These are phyloP conservation scores for Sanderia malayensis DNA, from an alignment of 30 jellyfish, hydroid and myxozoan genomes.

Conservation along the genomic window DNA sequence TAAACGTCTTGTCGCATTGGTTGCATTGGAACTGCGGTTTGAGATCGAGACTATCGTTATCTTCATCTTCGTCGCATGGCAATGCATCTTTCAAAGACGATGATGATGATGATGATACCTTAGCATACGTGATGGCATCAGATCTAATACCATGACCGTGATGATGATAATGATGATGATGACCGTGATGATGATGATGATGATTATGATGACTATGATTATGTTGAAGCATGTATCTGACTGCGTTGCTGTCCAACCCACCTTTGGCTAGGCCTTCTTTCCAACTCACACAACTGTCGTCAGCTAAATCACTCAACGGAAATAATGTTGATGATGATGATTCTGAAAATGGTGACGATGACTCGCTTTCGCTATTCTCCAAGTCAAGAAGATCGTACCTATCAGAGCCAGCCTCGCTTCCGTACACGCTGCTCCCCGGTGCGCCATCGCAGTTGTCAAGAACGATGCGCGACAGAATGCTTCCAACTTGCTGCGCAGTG, in stretches of 20 bases:
- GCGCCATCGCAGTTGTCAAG: neutral
- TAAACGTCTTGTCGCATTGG: constrained; percentile 87
- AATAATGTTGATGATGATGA: neutral
- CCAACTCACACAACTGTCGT: neutral
- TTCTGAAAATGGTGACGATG: neutral
- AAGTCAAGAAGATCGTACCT: neutral
- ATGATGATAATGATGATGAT: too few species aligned
- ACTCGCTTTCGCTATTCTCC: constrained; percentile 12
- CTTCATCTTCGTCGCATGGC: too few species aligned
- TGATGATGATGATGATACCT: too few species aligned
- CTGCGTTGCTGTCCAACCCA: neutral
- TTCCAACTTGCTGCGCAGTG: constrained; percentile 1
- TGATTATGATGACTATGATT: too few species aligned
- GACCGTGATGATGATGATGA: too few species aligned
- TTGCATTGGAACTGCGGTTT: constrained; percentile 87
- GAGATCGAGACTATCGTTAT: constrained; percentile 23
- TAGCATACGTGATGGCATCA: neutral
- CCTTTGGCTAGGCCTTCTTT: neutral
- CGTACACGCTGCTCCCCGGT: neutral
- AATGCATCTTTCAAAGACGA: too few species aligned
- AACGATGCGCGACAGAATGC: constrained; percentile 9
- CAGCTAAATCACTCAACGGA: neutral
- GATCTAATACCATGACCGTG: neutral
- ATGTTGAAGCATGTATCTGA: neutral
- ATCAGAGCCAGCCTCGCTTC: constrained; percentile 4